Evolutionary conservation across 2,888 invertebrate species (phyloP).

Genomic region (Drosophila recens): DNA sequence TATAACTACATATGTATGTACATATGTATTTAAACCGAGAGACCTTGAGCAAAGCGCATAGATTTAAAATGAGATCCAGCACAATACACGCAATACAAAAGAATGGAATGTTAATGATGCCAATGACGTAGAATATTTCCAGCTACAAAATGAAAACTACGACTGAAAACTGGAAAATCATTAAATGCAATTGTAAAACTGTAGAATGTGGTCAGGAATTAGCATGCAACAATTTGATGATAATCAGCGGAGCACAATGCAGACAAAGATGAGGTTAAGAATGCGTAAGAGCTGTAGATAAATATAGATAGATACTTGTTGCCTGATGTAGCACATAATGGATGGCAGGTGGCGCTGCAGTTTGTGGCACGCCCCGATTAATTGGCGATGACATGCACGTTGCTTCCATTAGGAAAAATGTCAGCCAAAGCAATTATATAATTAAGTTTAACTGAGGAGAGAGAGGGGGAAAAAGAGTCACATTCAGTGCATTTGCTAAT

Average conservation of each 20-base stretch:
- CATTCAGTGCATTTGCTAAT: conserved; percentile 71
- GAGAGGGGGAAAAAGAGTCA: conserved; percentile 20
- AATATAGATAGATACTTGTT: conserved; percentile 9
- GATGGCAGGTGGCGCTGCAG: conserved; percentile 53
- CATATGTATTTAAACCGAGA: background rate
- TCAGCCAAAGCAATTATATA: conserved; percentile 66
- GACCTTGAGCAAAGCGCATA: conserved; percentile 25
- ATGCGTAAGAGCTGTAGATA: background rate
- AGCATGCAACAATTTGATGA: conserved; percentile 42
- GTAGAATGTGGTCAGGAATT: conserved; percentile 14
- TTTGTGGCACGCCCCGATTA: conserved; percentile 43
- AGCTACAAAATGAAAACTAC: conserved; percentile 5
- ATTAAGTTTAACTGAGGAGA: conserved; percentile 52
- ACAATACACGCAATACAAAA: conserved; percentile 2
- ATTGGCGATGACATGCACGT: conserved; percentile 55
- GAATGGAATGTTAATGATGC: conserved; percentile 32
- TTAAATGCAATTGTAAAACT: conserved; percentile 13
- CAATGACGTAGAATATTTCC: background rate
- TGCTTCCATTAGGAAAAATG: conserved; percentile 41
- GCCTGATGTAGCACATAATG: conserved; percentile 23
- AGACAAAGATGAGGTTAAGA: background rate
- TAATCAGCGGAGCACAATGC: conserved; percentile 37
- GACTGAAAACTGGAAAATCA: conserved; percentile 10
- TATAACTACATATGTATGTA: background rate
- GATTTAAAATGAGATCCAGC: background rate